Evolutionary conservation across 2,113 vertebrate genomes (phyloP), one percentile per base, ranked within the genome.

Genomic region (Clarias batrachus): DNA sequence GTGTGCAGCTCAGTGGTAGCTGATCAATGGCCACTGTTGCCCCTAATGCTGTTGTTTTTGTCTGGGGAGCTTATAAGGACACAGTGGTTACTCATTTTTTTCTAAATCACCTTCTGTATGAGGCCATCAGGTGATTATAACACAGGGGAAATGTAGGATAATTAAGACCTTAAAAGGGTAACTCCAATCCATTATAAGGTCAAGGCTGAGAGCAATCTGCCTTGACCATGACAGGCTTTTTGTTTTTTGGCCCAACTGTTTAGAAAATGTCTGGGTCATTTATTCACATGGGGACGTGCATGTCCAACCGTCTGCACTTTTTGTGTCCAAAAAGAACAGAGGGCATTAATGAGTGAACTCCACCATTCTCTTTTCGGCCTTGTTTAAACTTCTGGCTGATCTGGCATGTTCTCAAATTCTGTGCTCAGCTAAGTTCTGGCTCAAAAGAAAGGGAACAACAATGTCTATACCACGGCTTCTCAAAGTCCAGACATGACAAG

Each of bases 331-430:
- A 41, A 74, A 83, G 48, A 81, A 62, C 63, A 85, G 57, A 60
- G 82, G 83, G 74, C 86, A 78, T 87, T 78, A 87, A 63, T 63
- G n/a, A 85, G 63, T 86, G 81, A 79, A 77, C 66, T 63, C 77
- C 59, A 65, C 68, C 79, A 54, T 76, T 83, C 79, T 68, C 82
- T 84, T 30, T n/a, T 73, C 66, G 66, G 68, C 83, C 48, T n/a
- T 41, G 33, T 81, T 70, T 48, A 48, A 8, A 7, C 71, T 62
- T 56, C 41, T 70, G 81, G 27, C 16, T 27, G 14, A 21, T 21
- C 77, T 48, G 60, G 48, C 81, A 81, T 48, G 73, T 57, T 27
- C 76, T 73, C 12, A 59, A 88, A 68, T 78, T 84, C 83, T 81
- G 33, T 86, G 85, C n/a, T 89, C 86, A 37, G 83, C 41, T 87